Conservation (phyloP, 1,140 invertebrate genomes). For the Prorops nasuta region DNA sequence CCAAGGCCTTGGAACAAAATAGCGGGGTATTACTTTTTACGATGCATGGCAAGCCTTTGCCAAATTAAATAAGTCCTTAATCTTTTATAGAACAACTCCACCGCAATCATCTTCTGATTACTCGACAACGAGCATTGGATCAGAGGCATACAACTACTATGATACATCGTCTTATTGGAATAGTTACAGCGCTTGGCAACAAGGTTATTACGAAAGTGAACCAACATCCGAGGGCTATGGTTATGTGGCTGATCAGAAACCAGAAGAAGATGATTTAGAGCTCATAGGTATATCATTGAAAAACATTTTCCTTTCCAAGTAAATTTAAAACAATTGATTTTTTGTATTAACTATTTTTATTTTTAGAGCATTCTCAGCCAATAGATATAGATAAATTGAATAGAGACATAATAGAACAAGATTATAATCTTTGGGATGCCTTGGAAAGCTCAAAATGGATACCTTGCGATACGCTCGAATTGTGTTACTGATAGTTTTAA, state of each 20-base stretch:
- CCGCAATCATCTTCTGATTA: constrained; percentile 51
- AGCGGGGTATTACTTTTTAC: constrained; percentile 31
- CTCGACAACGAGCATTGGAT: constrained; percentile 43
- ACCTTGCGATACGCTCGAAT: constrained; percentile 63
- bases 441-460: constrained; percentile 78
- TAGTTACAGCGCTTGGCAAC: constrained; percentile 55
- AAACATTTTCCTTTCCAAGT: too few species aligned
- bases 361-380: constrained; percentile 70
- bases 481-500: constrained; percentile 47
- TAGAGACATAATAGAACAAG: constrained; percentile 70
- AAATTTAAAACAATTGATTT: neutral
- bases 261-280: constrained; percentile 63
- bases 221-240: constrained; percentile 50
- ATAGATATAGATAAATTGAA: constrained; percentile 75
- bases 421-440: constrained; percentile 76
- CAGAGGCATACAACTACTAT: constrained; percentile 53
- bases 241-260: constrained; percentile 50
- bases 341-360: constrained; percentile 11
- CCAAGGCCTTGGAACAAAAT: constrained; percentile 69
- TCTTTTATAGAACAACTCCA: constrained; percentile 41
- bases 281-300: constrained; percentile 61
- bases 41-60: constrained; percentile 1
- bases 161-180: constrained; percentile 55
- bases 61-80: neutral
- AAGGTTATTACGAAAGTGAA: constrained; percentile 54